These are phyloP conservation scores for Prietella phreatophila DNA, from an alignment of 2,113 vertebrate species.

Conservation along the genomic window DNA sequence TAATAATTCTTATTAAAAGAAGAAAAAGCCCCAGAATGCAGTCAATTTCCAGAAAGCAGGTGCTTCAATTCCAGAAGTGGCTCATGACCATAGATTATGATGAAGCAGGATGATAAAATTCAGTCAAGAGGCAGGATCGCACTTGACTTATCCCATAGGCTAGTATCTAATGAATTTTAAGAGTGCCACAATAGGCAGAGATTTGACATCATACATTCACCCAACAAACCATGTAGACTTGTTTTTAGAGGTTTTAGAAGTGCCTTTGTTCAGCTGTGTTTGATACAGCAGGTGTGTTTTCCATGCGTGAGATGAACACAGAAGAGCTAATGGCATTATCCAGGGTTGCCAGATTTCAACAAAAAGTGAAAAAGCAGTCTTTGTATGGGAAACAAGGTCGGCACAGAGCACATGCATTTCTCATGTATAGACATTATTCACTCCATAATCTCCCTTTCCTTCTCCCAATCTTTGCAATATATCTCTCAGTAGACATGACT, in stretches of 20 bases:
- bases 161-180: neutral
- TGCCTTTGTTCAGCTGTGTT: neutral
- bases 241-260: neutral
- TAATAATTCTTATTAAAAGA: no score
- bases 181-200: neutral
- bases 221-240: neutral
- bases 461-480: neutral
- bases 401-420: neutral
- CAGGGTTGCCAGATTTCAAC: neutral
- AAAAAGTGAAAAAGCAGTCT: neutral
- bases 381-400: neutral
- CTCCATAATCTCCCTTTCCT: no score
- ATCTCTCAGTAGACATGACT: neutral
- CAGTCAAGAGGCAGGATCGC: no score
- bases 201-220: neutral
- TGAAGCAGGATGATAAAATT: neutral
- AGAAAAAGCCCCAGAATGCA: no score
- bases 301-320: neutral
- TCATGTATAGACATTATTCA: neutral
- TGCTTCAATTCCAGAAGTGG: neutral
- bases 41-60: neutral
- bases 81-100: neutral
- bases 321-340: neutral
- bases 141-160: no score
- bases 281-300: neutral